A percentile compares a stretch with the other conserved stretches of the same genome.
These are phyloP conservation scores for Sussaba pulchella DNA, from an alignment of 2,888 invertebrate genomes.

Conservation along the genomic window DNA sequence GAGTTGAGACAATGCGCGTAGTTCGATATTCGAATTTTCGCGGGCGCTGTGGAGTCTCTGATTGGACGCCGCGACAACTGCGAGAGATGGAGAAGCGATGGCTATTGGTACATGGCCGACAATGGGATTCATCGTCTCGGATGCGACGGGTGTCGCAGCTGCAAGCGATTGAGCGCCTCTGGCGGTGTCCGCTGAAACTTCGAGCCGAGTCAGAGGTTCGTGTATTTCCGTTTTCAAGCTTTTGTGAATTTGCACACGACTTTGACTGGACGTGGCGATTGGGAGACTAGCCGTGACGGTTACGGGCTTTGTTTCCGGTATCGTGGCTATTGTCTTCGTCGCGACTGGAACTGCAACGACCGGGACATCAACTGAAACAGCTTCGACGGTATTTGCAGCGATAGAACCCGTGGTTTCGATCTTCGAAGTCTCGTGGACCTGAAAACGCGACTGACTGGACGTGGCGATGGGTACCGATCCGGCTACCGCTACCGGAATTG, in stretches of 20 bases:
- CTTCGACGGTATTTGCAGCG: conserved; percentile 61
- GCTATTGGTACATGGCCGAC: background rate
- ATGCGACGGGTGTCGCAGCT: background rate
- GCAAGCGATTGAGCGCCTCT: background rate
- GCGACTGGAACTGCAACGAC: conserved; percentile 73
- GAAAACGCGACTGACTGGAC: conserved; percentile 77
- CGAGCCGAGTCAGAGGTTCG: background rate
- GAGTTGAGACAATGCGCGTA: too few species aligned
- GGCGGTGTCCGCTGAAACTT: background rate
- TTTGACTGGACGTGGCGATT: conserved; percentile 79
- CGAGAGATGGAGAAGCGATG: conserved; percentile 77
- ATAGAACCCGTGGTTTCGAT: conserved; percentile 22
- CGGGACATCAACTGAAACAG: too few species aligned
- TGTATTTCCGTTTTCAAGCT: conserved; percentile 41
- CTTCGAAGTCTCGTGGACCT: conserved; percentile 66
- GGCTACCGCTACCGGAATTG: conserved; percentile 70
- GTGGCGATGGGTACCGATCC: conserved; percentile 79
- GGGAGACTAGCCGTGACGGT: conserved; percentile 69
- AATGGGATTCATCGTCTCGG: conserved; percentile 13
- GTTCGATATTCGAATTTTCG: too few species aligned
- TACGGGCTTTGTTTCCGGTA: conserved; percentile 50
- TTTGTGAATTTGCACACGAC: conserved; percentile 55
- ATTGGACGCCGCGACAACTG: conserved; percentile 80
- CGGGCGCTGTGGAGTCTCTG: too few species aligned
- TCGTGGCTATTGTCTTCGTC: conserved; percentile 71